These are phyloP conservation scores for Ellobius talpinus DNA, from an alignment of 2,113 vertebrate species.

Conservation along the genomic window DNA sequence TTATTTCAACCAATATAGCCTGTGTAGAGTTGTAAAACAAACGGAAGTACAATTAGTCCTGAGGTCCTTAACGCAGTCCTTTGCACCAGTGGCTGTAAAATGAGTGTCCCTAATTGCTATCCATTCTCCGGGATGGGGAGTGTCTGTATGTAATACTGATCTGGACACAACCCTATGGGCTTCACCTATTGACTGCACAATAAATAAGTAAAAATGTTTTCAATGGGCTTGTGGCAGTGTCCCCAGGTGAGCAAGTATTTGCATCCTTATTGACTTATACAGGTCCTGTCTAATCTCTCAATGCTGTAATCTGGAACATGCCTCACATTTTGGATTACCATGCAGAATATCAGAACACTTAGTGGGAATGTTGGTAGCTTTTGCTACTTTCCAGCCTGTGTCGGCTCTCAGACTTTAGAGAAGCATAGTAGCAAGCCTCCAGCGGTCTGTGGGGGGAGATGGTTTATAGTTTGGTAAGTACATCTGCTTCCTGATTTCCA, in stretches of 20 bases:
- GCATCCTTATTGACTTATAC: too few species aligned
- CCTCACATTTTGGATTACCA: not conserved
- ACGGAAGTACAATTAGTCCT: not conserved
- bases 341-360: not conserved
- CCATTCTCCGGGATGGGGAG: not conserved
- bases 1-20: not conserved
- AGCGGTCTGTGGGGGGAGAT: not conserved
- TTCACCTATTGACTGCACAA: too few species aligned
- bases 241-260: not conserved
- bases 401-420: too few species aligned
- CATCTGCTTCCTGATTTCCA: not conserved
- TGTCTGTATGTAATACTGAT: not conserved
- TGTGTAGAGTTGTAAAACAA: not conserved
- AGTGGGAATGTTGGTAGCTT: not conserved
- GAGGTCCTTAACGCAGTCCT: too few species aligned
- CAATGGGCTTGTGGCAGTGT: not conserved
- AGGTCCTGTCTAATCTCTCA: not conserved
- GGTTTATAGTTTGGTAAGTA: not conserved
- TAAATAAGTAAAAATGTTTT: not conserved
- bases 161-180: not conserved
- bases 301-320: not conserved
- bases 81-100: not conserved
- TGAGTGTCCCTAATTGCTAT: not conserved
- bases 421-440: not conserved
- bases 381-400: not conserved